Conservation (phyloP, 2,113 vertebrate species). For the Bos indicus region DNA sequence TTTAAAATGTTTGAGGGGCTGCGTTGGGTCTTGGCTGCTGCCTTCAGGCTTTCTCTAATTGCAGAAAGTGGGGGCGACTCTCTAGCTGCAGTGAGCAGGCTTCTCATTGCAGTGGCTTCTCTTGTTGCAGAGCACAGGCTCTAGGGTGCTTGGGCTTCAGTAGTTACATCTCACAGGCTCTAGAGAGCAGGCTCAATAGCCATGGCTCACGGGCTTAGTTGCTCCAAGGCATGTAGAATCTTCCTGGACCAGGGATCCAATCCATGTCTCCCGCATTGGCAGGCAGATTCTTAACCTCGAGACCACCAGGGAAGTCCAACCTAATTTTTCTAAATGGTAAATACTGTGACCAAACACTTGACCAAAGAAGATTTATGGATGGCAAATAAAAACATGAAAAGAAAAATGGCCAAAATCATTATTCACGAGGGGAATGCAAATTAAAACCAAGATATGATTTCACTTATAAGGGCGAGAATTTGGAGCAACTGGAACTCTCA, state of each 20-base stretch:
- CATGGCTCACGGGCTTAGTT: background rate
- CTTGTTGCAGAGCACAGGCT: background rate
- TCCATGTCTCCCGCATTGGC: background rate
- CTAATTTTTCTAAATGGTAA: background rate
- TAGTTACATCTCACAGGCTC: background rate
- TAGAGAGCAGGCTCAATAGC: background rate
- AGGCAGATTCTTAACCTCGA: background rate
- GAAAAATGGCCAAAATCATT: background rate
- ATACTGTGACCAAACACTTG: background rate
- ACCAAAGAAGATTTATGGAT: background rate
- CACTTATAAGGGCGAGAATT: background rate
- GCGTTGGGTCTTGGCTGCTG: background rate
- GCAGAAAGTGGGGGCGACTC: background rate
- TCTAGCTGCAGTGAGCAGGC: background rate
- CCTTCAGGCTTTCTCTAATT: background rate
- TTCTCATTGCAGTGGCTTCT: background rate
- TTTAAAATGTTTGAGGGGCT: background rate
- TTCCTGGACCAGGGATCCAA: background rate
- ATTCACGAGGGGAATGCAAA: background rate
- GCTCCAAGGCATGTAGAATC: background rate
- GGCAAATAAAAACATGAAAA: background rate
- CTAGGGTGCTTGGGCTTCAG: background rate
- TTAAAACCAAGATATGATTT: background rate
- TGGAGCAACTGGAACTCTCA: background rate
- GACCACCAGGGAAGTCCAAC: background rate